Conservation (phyloP, 2,113 vertebrate species). For the Rousettus leschenaultii region DNA sequence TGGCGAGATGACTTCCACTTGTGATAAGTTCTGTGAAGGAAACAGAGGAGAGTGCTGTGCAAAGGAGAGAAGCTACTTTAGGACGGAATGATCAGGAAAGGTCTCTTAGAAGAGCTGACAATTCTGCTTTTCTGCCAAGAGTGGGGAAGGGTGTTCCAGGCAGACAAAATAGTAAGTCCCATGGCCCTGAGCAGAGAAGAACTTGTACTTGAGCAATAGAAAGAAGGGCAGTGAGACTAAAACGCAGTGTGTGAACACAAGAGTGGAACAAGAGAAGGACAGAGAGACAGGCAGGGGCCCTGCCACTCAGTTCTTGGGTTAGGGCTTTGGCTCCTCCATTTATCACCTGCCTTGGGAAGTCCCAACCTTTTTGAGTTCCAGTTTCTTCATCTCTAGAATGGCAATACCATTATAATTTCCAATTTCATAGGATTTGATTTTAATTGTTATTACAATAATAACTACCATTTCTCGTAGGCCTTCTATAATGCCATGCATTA, state of each 20-base stretch:
- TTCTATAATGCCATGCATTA: not conserved
- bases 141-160: not conserved
- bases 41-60: not conserved
- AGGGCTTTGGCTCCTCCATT: not conserved
- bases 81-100: not conserved
- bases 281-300: not conserved
- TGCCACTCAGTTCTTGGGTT: not conserved
- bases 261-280: not conserved
- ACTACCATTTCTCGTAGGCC: not conserved
- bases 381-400: not conserved
- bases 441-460: not conserved
- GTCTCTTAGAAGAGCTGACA: not conserved
- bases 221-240: not conserved
- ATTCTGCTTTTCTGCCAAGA: not conserved
- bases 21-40: not conserved
- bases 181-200: not conserved
- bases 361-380: not conserved
- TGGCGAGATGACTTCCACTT: not conserved
- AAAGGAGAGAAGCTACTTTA: not conserved
- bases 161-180: not conserved
- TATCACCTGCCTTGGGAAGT: not conserved
- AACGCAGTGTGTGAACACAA: not conserved
- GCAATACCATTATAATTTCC: not conserved
- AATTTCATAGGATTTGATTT: not conserved
- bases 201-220: not conserved